Base-by-base conservation (phyloP, 2,113 vertebrate genomes). In the Prinia subflava region DNA sequence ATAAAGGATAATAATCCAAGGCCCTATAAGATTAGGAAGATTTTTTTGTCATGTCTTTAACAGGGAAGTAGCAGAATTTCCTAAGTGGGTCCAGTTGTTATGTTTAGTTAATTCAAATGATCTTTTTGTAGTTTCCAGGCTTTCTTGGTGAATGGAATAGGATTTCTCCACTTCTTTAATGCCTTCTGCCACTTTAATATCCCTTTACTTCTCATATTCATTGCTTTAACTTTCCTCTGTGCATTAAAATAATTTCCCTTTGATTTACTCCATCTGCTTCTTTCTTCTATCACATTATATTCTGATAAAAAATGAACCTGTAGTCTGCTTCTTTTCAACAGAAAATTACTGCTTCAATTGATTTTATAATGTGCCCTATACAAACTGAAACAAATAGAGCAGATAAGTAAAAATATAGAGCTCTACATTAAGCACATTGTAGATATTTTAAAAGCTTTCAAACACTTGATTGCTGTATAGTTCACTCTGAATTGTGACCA, bases 391-490 rank as follows among this genome's bases (percentile, higher is more conserved):
- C 37, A 95, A 97, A 96, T 94, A 65, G 46, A 97, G 56, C 79
- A 96, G 85, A 93, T 97, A 96, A 97, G 85, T 79, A 90, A 97
- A 97, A 98, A 83, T 20, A 83, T 10, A 89, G 68, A 89, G 2
- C 56, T 83, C 60, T 90, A 78, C 62, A 89, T 97, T 96, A 96
- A 91, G 78, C 92, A 90, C 21, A 86, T 18, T 56, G 56, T 80
- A 21, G 69, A 76, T 95, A 83, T 92, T 97, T 97, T 95, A 97
- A 97, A 91, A 95, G 78, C 92, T 97, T 97, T 97, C 91, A 95
- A 95, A 97, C 82, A 91, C 60, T 91, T 88, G 71, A 31, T 90
- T 97, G 83, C 85, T 96, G 49, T 6, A 6, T 86, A 92, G 93
- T 96, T 97, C 95, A 94, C 49, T 95, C 75, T 91, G 87, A 97